phyloP scores from a whole-genome alignment of 1,140 invertebrate species.

The Mizuhopecten yessoensis region DNA sequence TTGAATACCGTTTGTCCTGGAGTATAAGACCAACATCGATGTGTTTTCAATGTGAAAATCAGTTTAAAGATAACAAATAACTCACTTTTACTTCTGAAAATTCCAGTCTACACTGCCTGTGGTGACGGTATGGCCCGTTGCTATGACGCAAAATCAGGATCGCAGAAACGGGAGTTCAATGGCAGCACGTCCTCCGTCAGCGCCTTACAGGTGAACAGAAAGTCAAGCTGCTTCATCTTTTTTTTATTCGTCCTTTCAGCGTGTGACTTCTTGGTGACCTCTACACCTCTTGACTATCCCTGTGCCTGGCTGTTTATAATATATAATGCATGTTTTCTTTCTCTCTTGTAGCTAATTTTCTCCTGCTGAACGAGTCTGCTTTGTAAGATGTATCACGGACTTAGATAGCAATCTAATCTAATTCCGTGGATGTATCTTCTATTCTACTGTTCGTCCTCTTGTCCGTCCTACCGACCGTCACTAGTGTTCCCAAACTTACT shows the following conservation, averaged over 20 bases:
- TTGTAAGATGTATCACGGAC: no score
- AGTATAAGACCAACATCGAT: no score
- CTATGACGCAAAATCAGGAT: slow-evolving; percentile 85
- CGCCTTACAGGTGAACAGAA: slow-evolving; percentile 79
- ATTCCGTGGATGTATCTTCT: no score
- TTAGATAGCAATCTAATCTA: no score
- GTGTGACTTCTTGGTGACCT: slow-evolving; percentile 44
- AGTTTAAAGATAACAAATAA: neutral
- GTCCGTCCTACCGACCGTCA: no score
- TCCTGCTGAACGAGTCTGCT: no score
- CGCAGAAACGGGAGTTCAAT: slow-evolving; percentile 81
- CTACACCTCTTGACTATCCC: slow-evolving; percentile 23
- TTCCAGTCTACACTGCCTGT: slow-evolving; percentile 85
- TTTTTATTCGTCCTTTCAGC: slow-evolving; percentile 43
- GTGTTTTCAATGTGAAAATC: no score
- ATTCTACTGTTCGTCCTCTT: no score
- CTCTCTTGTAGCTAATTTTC: neutral
- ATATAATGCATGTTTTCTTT: slow-evolving; percentile 23
- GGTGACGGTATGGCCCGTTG: slow-evolving; percentile 82
- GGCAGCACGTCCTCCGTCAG: slow-evolving; percentile 84
- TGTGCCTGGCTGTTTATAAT: slow-evolving; percentile 23
- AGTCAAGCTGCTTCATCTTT: slow-evolving; percentile 34
- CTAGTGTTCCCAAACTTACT: no score
- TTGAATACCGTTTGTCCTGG: no score
- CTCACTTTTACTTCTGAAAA: neutral